These are phyloP conservation scores for Diacarnus erythraeanus DNA, from an alignment of 37 sponge, comb jelly and placozoan genomes.

Conservation along the genomic window DNA sequence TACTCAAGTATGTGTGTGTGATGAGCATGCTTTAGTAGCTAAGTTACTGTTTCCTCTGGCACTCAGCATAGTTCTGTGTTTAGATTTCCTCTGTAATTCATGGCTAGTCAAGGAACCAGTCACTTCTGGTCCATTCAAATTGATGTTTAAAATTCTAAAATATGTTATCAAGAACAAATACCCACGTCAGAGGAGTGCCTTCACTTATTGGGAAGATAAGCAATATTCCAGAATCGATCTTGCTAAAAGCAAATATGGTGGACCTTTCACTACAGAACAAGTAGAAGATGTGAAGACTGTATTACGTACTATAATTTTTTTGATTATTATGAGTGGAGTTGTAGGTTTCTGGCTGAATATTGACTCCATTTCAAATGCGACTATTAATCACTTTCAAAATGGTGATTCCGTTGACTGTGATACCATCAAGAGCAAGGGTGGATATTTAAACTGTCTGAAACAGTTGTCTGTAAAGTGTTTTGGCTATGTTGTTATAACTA, in stretches of 20 bases:
- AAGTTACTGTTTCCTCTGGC: background rate
- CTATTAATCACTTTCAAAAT: background rate
- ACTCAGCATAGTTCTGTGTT: background rate
- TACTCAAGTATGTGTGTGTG: background rate
- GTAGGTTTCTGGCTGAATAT: background rate
- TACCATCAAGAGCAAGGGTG: background rate
- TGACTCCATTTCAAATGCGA: background rate
- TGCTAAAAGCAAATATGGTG: conserved; percentile 5
- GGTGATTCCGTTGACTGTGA: background rate
- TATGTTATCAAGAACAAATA: conserved; percentile 2
- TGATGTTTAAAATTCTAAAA: background rate
- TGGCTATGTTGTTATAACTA: background rate
- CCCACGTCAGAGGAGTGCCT: conserved; percentile 10
- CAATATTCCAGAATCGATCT: conserved; percentile 1
- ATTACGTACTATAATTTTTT: background rate
- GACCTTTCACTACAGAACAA: conserved; percentile 1
- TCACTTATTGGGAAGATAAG: conserved; percentile 13
- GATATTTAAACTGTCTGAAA: background rate
- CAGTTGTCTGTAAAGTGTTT: background rate
- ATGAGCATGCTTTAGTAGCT: background rate
- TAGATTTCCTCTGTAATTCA: background rate
- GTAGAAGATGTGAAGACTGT: background rate
- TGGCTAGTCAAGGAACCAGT: background rate
- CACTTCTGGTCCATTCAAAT: background rate
- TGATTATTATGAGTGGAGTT: background rate